phyloP scores from a whole-genome alignment of 2,888 invertebrate species.

The Cryptocephalus primarius region DNA sequence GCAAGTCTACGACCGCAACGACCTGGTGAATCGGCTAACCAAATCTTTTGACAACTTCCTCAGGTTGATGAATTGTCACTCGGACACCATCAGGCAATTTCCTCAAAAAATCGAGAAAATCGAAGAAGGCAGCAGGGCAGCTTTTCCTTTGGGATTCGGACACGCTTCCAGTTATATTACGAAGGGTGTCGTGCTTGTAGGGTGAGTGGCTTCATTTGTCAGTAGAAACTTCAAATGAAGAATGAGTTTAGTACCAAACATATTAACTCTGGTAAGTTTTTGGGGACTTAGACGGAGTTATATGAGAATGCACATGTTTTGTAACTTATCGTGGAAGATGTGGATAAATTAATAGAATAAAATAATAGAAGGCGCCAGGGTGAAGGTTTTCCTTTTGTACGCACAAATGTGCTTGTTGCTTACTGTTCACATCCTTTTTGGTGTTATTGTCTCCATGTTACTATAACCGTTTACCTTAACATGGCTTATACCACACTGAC shows the following conservation, averaged over 20 bases:
- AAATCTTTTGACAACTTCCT: conserved; percentile 41
- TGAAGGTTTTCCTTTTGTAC: too few relatives aligned
- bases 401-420: too few relatives aligned
- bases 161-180: conserved; percentile 79
- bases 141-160: conserved; percentile 86
- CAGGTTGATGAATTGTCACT: conserved; percentile 32
- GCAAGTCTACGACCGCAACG: conserved; percentile 47
- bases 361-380: too few relatives aligned
- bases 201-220: conserved; percentile 45
- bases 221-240: not conserved
- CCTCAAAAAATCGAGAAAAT: conserved; percentile 60
- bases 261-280: too few relatives aligned
- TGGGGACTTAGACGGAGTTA: too few relatives aligned
- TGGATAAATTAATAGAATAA: too few relatives aligned
- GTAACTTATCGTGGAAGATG: too few relatives aligned
- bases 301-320: too few relatives aligned
- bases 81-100: conserved; percentile 30
- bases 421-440: too few relatives aligned
- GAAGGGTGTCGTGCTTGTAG: conserved; percentile 74
- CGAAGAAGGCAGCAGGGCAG: conserved; percentile 58
- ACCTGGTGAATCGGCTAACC: conserved; percentile 44
- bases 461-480: too few relatives aligned
- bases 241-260: not conserved
- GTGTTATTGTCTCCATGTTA: too few relatives aligned
- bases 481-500: too few relatives aligned